phyloP scores from a whole-genome alignment of 2,113 vertebrate species.

The Saccopteryx bilineata region DNA sequence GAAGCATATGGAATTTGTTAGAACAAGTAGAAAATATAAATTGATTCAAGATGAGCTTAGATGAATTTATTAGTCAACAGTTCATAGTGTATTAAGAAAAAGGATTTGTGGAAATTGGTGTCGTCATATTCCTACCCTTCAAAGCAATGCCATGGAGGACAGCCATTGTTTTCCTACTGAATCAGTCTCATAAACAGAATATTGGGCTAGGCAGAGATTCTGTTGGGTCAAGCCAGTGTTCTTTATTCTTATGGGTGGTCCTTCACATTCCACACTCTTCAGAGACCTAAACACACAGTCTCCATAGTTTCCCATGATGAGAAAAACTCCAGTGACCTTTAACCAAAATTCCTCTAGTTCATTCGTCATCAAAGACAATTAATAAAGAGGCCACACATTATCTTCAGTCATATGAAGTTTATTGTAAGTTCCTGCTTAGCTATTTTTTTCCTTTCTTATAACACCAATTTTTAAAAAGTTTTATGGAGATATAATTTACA shows the following conservation, averaged over 20 bases:
- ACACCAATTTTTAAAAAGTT: background rate
- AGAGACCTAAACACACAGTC: background rate
- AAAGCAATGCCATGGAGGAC: slow-evolving; percentile 17
- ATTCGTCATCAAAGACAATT: background rate
- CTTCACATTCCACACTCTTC: background rate
- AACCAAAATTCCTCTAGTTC: slow-evolving; percentile 14
- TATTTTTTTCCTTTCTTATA: background rate
- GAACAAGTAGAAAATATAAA: slow-evolving; percentile 51
- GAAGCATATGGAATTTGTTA: slow-evolving; percentile 44
- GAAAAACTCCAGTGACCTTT: background rate
- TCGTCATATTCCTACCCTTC: slow-evolving; percentile 12
- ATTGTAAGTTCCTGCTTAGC: background rate
- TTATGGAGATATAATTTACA: background rate
- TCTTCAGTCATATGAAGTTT: background rate
- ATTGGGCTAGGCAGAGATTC: slow-evolving; percentile 29
- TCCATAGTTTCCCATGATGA: background rate
- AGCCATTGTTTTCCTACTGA: background rate
- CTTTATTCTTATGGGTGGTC: background rate
- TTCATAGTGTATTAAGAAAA: slow-evolving; percentile 9
- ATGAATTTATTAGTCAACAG: slow-evolving; percentile 46
- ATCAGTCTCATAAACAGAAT: background rate
- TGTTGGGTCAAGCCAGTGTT: background rate
- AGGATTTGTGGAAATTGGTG: slow-evolving; percentile 30
- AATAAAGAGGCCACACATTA: background rate
- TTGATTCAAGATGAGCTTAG: slow-evolving; percentile 54